These are phyloP conservation scores for Lampris incognitus DNA, from an alignment of 2,113 vertebrate species.

Conservation along the genomic window DNA sequence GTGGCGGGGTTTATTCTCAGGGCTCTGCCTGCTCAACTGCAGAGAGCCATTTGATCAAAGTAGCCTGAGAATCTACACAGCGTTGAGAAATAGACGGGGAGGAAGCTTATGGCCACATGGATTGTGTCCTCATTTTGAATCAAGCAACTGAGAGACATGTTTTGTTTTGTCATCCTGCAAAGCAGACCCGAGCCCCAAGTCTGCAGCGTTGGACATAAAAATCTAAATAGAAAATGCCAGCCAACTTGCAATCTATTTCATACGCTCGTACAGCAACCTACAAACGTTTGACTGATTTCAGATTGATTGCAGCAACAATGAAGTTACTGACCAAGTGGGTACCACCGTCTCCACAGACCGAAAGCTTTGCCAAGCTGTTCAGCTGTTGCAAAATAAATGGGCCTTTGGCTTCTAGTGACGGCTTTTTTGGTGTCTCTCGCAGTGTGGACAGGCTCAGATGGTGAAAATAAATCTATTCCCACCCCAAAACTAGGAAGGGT, in stretches of 20 bases:
- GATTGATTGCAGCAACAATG: conserved; percentile 1
- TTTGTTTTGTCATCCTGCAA: too few species aligned
- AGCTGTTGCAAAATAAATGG: conserved; percentile 1
- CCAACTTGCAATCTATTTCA: too few species aligned
- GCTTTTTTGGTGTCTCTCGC: not conserved
- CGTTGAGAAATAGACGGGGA: not conserved
- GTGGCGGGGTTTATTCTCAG: conserved; percentile 25
- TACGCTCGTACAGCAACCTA: too few species aligned
- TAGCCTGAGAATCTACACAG: conserved; percentile 1
- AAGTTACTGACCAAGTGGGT: conserved; percentile 4
- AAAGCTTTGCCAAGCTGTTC: not conserved
- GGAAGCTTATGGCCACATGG: too few species aligned
- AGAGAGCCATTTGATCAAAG: not conserved
- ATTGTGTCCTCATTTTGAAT: not conserved
- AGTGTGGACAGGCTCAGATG: too few species aligned
- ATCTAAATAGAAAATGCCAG: too few species aligned
- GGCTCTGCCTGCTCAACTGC: conserved; percentile 36
- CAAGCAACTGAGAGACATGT: not conserved
- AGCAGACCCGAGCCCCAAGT: too few species aligned
- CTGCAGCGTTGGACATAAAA: too few species aligned
- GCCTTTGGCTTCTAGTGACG: not conserved
- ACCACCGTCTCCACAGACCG: not conserved
- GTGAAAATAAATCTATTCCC: too few species aligned
- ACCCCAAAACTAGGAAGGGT: too few species aligned
- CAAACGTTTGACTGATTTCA: not conserved